Base-by-base conservation (phyloP, 2,113 vertebrate genomes). In the human region DNA sequence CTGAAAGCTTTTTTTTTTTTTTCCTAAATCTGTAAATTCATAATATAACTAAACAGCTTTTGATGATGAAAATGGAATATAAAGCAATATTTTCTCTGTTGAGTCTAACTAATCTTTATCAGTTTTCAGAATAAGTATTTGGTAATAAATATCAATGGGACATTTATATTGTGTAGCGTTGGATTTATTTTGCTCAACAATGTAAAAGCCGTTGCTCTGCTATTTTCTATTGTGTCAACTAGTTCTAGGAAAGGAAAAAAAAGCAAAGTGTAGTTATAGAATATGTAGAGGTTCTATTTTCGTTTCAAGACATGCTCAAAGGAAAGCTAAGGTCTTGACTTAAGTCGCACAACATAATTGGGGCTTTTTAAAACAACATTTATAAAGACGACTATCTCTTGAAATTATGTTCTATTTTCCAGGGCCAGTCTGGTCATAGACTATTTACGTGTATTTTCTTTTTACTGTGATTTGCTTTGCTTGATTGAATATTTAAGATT, bases 401-500 rank as follows among this genome's bases (percentile, higher is more conserved):
- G 38, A 95, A 93, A 90, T 57, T 32, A 2, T 66, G 8, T 52
- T 27, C n/a, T 88, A 13, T 59, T 96, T 61, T 73, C 25, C 20
- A 25, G 3, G 43, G 25, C 27, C 43, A 86, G 8, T 59, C 87
- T 82, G 55, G 6, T 64, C 87, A 48, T n/a, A 43, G 64, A 92
- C 45, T 66, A 17, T 57, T 91, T 32, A 94, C 85, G 66, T 89
- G 35, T 66, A n/a, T 90, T 96, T 97, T 93, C 55, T 84, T 93
- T 87, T 83, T 10, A 73, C 61, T 25, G 11, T 84, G 40, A 86
- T 97, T 87, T 97, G 73, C 59, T 79, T 93, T 98, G 97, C 89
- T 96, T 98, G 97, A 97, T 98, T 96, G 97, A 95, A 91, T 97
- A 96, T 97, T 96, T 96, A 92, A 96, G 93, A 98, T 98, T 97